These are phyloP conservation scores for Brenthis ino DNA, from an alignment of 2,888 invertebrate species.

Conservation along the genomic window DNA sequence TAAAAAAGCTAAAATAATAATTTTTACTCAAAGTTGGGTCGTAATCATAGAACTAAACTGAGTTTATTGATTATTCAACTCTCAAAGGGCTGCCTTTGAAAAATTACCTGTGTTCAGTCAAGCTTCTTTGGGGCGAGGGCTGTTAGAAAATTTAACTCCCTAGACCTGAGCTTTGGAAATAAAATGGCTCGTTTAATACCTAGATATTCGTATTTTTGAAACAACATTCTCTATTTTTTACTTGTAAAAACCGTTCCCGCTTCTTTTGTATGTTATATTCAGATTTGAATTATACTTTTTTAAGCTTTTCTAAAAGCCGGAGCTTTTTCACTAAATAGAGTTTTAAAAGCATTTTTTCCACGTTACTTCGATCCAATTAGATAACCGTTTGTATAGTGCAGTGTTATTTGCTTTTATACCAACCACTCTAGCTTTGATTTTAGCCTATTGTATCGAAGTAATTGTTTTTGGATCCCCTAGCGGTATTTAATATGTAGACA, in stretches of 20 bases:
- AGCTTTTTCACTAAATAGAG: slow-evolving; percentile 15
- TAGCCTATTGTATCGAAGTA: background rate
- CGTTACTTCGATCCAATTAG: slow-evolving; percentile 18
- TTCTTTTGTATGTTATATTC: slow-evolving; percentile 16
- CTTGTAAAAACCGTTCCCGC: slow-evolving; percentile 14
- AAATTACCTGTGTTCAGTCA: slow-evolving; percentile 39
- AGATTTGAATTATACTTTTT: slow-evolving; percentile 21
- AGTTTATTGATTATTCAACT: slow-evolving; percentile 38
- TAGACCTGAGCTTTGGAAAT: slow-evolving; percentile 33
- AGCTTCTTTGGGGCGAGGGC: slow-evolving; percentile 36
- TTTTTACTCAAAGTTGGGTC: slow-evolving; percentile 29
- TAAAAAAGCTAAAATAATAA: slow-evolving; percentile 24
- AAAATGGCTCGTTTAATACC: slow-evolving; percentile 31
- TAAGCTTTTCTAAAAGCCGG: slow-evolving; percentile 6
- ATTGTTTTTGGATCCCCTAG: too few species aligned
- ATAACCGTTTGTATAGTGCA: slow-evolving; percentile 9
- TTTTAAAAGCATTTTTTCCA: slow-evolving; percentile 14
- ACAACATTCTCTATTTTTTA: slow-evolving; percentile 25
- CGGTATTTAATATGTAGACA: too few species aligned
- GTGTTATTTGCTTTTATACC: slow-evolving; percentile 3
- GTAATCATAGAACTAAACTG: slow-evolving; percentile 37
- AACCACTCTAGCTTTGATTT: background rate
- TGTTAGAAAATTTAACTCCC: slow-evolving; percentile 36
- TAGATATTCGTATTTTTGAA: slow-evolving; percentile 28
- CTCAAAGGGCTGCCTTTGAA: slow-evolving; percentile 36